Conservation (phyloP, 2,113 vertebrate genomes). For the Delphinus delphis region DNA sequence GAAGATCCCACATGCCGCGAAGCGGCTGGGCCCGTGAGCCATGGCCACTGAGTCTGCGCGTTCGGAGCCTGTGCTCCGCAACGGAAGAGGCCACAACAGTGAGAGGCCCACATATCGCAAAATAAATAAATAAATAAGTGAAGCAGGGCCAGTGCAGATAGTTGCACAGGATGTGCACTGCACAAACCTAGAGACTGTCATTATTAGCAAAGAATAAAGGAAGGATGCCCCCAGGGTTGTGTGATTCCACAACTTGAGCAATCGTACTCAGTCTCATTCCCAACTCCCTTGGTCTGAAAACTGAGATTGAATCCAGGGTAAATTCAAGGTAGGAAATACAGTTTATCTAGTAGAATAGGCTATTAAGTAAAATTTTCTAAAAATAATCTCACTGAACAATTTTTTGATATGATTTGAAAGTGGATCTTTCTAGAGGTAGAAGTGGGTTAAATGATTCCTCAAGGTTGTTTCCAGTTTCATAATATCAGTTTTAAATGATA, state of each 20-base stretch:
- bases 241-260: background rate
- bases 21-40: too few species aligned
- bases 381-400: background rate
- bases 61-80: too few species aligned
- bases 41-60: too few species aligned
- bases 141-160: background rate
- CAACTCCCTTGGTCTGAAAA: background rate
- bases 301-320: background rate
- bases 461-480: conserved; percentile 35
- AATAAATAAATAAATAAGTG: background rate
- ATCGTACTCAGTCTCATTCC: background rate
- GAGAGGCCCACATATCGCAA: too few species aligned
- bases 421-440: background rate
- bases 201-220: background rate
- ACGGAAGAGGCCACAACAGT: too few species aligned
- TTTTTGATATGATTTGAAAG: background rate
- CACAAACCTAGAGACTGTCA: background rate
- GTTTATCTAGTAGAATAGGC: background rate
- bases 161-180: background rate
- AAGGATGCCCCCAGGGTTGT: background rate
- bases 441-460: background rate
- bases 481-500: conserved; percentile 37
- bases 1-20: too few species aligned
- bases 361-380: background rate
- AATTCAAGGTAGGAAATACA: background rate